phyloP scores from a whole-genome alignment of 64 coral and sea anemone genomes.

The Catalaphyllia jardinei region DNA sequence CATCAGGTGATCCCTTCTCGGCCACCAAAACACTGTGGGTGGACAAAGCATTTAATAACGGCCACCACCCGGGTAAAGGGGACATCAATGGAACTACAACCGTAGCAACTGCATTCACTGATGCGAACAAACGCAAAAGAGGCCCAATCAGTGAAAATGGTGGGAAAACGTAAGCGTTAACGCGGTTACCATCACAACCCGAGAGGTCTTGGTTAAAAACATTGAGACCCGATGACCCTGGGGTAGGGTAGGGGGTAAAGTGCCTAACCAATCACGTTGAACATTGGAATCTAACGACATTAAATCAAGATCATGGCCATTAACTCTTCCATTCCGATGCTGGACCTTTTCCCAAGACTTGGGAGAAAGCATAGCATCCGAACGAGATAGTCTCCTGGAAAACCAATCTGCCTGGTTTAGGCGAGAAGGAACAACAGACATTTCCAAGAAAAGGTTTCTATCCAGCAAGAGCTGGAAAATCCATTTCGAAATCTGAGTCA shows the following conservation, averaged over 20 bases:
- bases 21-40: no score
- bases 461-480: background rate
- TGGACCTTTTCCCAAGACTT: conserved; percentile 28
- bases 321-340: conserved; percentile 15
- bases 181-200: background rate
- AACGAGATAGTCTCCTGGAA: background rate
- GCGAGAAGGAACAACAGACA: conserved; percentile 16
- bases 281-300: conserved; percentile 47
- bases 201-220: conserved; percentile 48
- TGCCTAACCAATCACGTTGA: conserved; percentile 3
- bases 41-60: no score
- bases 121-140: no score
- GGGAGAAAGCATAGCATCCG: conserved; percentile 11
- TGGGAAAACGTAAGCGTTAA: no score
- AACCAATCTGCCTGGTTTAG: conserved; percentile 37
- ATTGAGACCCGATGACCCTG: conserved; percentile 21
- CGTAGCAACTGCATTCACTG: no score
- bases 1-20: no score
- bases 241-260: conserved; percentile 48
- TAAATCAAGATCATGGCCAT: conserved; percentile 48
- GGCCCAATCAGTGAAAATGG: no score
- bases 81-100: no score
- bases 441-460: background rate
- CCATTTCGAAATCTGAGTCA: background rate
- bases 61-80: no score